Evolutionary conservation across 2,888 invertebrate genomes (phyloP), one percentile per base, ranked within the genome.

Genomic region (Xanthostigma xanthostigma): DNA sequence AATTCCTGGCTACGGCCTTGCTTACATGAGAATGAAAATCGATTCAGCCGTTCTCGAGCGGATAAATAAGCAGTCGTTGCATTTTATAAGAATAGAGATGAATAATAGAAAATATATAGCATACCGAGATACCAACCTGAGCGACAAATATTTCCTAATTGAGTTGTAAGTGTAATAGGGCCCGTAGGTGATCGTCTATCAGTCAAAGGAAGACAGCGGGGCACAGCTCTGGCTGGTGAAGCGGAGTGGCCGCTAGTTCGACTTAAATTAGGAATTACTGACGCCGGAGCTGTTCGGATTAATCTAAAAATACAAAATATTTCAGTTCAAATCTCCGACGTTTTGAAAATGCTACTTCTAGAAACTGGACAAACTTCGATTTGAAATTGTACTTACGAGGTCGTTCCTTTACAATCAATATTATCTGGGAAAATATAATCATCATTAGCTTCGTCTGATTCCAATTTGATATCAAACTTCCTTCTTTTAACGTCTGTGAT

Each of bases 401-500:
- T 61, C 50, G 61, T 63, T 48, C 66, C 64, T 61, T 64, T 64
- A 51, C 62, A 63, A 44, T 55, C 59, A 44, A 62, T 64, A 44
- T 70, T 67, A 57, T 76, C 74, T 50, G 72, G 72, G 65, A 81
- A 83, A 55, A 77, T 70, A 66, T 81, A 84, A 63, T 79, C 78
- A 59, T 78, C 79, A 61, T 75, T 79, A 42, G 79, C 76, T 60
- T 82, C 78, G 62, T 83, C 83, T 59, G 81, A 77, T 67, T 84
- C 83, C 59, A 81, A 64, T 68, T 84, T 84, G 57, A 83, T 76
- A 57, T 77, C 78, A 64, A 76, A 67, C 63, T 78, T 77, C 59
- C 72, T 73, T 59, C 76, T 71, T 63, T 76, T 75, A 42, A 75
- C 71, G 59, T 74, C 74, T 53, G 71, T 61, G 60, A 73, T 73